These are phyloP conservation scores for Schizopygopsis malacanthus DNA, from an alignment of 2,797 vertebrate genomes.

Conservation along the genomic window DNA sequence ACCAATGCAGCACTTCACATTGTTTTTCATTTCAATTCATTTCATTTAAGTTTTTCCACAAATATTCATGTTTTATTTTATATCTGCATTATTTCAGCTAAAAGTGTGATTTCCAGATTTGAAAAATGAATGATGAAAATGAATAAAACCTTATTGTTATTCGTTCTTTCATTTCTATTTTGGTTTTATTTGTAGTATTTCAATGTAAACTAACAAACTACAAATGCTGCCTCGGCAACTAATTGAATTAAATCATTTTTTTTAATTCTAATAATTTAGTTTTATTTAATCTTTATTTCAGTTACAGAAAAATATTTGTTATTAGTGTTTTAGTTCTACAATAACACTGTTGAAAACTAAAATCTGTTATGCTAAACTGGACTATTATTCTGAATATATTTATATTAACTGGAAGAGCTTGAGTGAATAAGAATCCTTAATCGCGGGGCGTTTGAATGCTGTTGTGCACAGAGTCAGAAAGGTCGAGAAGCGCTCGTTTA, in stretches of 20 bases:
- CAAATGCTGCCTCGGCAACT: background rate
- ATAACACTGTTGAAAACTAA: background rate
- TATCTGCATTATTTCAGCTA: too few relatives aligned
- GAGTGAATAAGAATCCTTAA: background rate
- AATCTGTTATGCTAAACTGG: background rate
- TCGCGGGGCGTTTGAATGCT: background rate
- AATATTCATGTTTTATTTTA: too few relatives aligned
- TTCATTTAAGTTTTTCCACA: too few relatives aligned
- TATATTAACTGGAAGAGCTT: background rate
- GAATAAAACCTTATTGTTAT: too few relatives aligned
- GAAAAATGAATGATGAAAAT: too few relatives aligned
- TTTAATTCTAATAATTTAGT: too few relatives aligned
- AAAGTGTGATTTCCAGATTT: too few relatives aligned
- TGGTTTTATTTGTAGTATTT: background rate
- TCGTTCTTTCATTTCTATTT: background rate
- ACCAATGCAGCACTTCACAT: too few relatives aligned
- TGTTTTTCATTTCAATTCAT: too few relatives aligned
- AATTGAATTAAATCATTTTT: too few relatives aligned
- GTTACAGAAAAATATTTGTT: background rate
- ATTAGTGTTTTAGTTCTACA: too few relatives aligned
- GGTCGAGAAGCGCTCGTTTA: slow-evolving; percentile 48
- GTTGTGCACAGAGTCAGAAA: background rate
- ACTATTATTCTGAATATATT: too few relatives aligned
- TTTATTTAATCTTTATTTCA: background rate
- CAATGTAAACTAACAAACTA: background rate